These are phyloP conservation scores for Barypeithes pellucidus DNA, from an alignment of 2,888 invertebrate genomes.

Conservation along the genomic window DNA sequence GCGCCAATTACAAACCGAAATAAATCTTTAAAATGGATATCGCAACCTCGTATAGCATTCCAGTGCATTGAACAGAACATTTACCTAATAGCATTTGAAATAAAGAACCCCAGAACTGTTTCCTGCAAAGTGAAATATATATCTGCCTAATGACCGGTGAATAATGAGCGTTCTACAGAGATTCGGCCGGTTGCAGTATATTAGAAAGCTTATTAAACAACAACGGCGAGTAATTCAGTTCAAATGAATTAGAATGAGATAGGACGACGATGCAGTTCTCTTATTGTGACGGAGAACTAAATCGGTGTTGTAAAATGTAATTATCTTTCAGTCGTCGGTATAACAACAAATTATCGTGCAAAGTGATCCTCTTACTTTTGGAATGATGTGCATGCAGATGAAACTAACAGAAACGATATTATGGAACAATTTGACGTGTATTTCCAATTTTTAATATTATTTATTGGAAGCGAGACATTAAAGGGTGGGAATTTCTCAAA, in stretches of 20 bases:
- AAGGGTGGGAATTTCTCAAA: too few relatives aligned
- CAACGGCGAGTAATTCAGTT: slow-evolving; percentile 7
- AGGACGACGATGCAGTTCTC: slow-evolving; percentile 5
- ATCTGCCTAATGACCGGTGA: slow-evolving; percentile 26
- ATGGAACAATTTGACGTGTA: too few relatives aligned
- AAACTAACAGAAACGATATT: too few relatives aligned
- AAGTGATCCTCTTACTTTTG: too few relatives aligned
- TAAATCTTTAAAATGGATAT: slow-evolving; percentile 22
- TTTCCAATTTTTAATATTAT: too few relatives aligned
- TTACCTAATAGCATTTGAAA: slow-evolving; percentile 25
- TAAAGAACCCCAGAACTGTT: slow-evolving; percentile 17
- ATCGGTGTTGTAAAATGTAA: neutral
- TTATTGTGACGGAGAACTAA: neutral
- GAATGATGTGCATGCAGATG: too few relatives aligned
- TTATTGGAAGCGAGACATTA: too few relatives aligned
- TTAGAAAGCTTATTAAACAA: slow-evolving; percentile 23
- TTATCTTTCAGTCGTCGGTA: neutral
- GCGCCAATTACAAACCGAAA: neutral
- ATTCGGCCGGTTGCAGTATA: slow-evolving; percentile 20
- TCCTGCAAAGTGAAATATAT: slow-evolving; percentile 25
- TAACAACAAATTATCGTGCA: too few relatives aligned
- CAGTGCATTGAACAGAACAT: slow-evolving; percentile 13
- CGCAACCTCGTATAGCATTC: slow-evolving; percentile 12
- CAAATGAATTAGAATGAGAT: slow-evolving; percentile 5
- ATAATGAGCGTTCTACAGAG: slow-evolving; percentile 24